Evolutionary conservation across 2,888 invertebrate genomes (phyloP), one percentile per base, ranked within the genome.

Genomic region (Microctonus hyperodae): DNA sequence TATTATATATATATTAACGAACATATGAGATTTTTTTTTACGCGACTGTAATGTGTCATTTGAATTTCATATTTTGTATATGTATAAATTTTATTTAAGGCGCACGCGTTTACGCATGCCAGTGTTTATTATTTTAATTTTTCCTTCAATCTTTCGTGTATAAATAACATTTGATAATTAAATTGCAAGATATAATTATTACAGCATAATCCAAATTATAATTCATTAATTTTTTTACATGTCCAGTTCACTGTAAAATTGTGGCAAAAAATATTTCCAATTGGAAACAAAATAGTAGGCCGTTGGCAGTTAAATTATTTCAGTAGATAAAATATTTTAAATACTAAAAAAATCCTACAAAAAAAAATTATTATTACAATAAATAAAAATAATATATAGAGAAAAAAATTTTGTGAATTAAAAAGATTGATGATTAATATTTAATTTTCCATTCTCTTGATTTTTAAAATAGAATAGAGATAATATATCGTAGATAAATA

Each of bases 401-500:
- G 13, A 35, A 16, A 56, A 56, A 2, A 35, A 35, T 20, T 16
- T 16, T 13, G 20, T 28, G 22, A 35, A 55, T 55, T 37, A 37
- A 11, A 37, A 37, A 37, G 37, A 37, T n/a, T n/a, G 37, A 37
- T 37, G 37, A 5, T 37, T 3, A 37, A n/a, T n/a, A 11, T 35
- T 37, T n/a, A n/a, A n/a, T 44, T n/a, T 44, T 7, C 44, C 16
- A 1, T 16, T 10, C 10, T 35, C 10, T 10, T 35, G 4, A 1
- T 35, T 35, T 35, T 60, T 59, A 40, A 58, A 55, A 13, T 56
- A 53, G 69, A 67, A 70, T 69, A 71, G 60, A 70, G 70, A n/a
- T n/a, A 73, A 72, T 71, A 16, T 61, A 70, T 69, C 67, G 69
- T 67, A 67, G 67, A 63, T 63, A 57, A 66, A 69, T 68, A 70